Conservation (phyloP, 2,113 vertebrate genomes). For the Halcyon malimbica region DNA sequence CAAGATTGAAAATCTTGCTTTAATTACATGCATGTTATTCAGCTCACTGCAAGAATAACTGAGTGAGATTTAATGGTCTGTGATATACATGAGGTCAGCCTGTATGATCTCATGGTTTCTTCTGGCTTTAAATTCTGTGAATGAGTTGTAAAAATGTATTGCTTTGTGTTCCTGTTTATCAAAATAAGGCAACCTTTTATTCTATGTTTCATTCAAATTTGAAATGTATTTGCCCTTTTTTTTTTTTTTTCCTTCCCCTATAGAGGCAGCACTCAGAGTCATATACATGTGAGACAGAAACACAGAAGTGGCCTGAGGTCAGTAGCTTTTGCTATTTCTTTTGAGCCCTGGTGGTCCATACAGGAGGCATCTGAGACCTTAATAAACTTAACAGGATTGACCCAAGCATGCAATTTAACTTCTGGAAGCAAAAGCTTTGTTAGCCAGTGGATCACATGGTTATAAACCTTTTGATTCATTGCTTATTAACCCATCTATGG, state of each 20-base stretch:
- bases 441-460: background rate
- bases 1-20: background rate
- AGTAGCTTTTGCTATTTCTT: constrained; percentile 16
- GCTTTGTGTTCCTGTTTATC: background rate
- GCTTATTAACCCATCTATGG: background rate
- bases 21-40: background rate
- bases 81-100: background rate
- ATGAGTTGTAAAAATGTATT: background rate
- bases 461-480: background rate
- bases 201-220: background rate
- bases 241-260: background rate
- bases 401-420: background rate
- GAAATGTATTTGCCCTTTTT: background rate
- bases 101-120: background rate
- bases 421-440: constrained; percentile 20
- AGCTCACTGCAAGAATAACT: background rate
- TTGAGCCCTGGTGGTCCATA: background rate
- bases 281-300: background rate
- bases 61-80: background rate
- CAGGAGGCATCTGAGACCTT: background rate
- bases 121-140: constrained; percentile 14
- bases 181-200: background rate
- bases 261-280: background rate
- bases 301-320: background rate
- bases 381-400: constrained; percentile 15